These are phyloP conservation scores for Spea bombifrons DNA, from an alignment of 2,113 vertebrate species.

Conservation along the genomic window DNA sequence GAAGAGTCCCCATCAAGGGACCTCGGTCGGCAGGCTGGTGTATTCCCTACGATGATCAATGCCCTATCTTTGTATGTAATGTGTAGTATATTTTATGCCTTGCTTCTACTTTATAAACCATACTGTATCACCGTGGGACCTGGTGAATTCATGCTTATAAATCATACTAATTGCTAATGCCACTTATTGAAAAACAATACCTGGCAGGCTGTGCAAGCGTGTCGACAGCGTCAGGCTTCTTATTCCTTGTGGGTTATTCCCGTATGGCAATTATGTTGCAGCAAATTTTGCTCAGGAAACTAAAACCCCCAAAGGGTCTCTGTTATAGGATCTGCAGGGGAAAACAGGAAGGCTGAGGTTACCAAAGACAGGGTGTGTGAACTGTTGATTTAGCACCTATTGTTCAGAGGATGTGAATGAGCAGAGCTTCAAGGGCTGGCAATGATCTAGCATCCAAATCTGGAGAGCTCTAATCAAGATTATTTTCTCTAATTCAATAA, in stretches of 20 bases:
- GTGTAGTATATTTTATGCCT: too few species aligned
- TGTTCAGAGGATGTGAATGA: neutral
- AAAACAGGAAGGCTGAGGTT: conserved; percentile 41
- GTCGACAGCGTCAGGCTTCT: neutral
- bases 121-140: neutral
- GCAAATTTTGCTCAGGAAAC: conserved; percentile 54
- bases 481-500: too few species aligned
- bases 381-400: neutral
- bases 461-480: too few species aligned
- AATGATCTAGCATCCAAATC: neutral
- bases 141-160: neutral
- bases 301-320: conserved; percentile 47
- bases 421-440: neutral
- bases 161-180: neutral
- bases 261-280: conserved; percentile 56
- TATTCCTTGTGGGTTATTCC: conserved; percentile 10
- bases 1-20: too few species aligned
- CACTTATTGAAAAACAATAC: neutral
- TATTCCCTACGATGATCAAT: too few species aligned
- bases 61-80: too few species aligned
- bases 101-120: too few species aligned
- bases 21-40: too few species aligned
- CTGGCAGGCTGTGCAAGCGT: neutral
- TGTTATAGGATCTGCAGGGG: conserved; percentile 51
- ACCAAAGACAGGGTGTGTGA: neutral